Evolutionary conservation across 92 coral and sea anemone species (phyloP), one percentile per base, ranked within the genome.

Genomic region (Phenganax stokvisi): DNA sequence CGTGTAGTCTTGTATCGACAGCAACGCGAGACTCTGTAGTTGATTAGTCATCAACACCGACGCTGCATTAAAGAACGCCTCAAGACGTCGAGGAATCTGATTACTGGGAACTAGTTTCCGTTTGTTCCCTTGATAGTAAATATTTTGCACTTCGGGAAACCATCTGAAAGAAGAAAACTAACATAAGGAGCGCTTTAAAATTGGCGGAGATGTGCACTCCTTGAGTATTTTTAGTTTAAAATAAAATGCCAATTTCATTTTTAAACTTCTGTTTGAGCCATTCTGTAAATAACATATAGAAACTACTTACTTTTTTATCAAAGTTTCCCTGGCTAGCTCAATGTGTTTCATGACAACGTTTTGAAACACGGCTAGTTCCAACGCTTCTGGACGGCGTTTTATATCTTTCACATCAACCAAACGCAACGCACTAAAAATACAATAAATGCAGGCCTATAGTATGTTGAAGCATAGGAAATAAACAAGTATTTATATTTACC

Each of bases 81-180:
- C 97, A 28, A 96, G 85, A 76, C 99, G 84, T 44, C 89, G 92
- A 65, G 99, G 92, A 81, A 92, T 96, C 84, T 96, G 99, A 77
- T 96, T 96, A 84, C 99, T 96, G 52, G 99, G 99, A 7, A 96
- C 97, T 71, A 92, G 97, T 81, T 96, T 96, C 44, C 99, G 99
- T 75, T 96, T 96, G 89, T 96, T 96, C 51, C 99, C 99, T 92
- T 96, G 99, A 80, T 96, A 96, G 83, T 96, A 96, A 62, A 96
- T 96, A 65, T 96, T 96, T 64, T 96, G 99, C 73, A 96, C 99
- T 87, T 96, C 99, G 44, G 99, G 99, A 85, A 96, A 96, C 99
- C 99, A 96, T 60, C 99, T 96, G 44, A 51, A 37, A 84, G 47
- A 37, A 37, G 47, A 5, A 37, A 37, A 1, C 5, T 37, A 37